A percentile compares a stretch with the other conserved stretches of the same genome.
phyloP scores from a whole-genome alignment of 1,140 invertebrate species.

The Drosophila kurseongensis region DNA sequence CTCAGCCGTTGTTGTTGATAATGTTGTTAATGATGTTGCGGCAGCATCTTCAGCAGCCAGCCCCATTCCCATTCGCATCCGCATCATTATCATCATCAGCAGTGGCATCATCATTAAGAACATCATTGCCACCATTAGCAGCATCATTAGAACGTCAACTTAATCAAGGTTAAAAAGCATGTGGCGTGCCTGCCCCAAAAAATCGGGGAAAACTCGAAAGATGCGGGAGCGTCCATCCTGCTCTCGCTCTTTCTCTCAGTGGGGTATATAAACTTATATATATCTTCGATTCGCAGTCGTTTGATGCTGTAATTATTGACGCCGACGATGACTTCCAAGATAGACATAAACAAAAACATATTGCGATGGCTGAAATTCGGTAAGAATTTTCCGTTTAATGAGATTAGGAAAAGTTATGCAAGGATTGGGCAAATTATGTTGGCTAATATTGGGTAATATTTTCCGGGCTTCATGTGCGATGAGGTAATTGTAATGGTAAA shows the following conservation, averaged over 20 bases:
- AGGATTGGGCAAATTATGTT: constrained; percentile 45
- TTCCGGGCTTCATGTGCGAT: neutral
- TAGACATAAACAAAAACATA: constrained; percentile 39
- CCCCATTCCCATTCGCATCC: constrained; percentile 15
- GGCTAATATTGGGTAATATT: constrained; percentile 39
- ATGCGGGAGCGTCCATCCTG: constrained; percentile 16
- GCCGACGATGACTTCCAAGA: constrained; percentile 13
- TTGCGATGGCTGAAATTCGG: constrained; percentile 28
- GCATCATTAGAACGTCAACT: constrained; percentile 79
- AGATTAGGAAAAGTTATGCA: constrained; percentile 60
- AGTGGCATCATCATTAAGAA: constrained; percentile 40
- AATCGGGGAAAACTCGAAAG: constrained; percentile 16
- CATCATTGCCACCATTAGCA: constrained; percentile 66
- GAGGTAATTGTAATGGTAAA: constrained; percentile 7
- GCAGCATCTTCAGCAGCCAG: constrained; percentile 37
- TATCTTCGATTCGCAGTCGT: constrained; percentile 17
- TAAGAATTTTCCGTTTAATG: constrained; percentile 38
- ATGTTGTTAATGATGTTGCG: constrained; percentile 75
- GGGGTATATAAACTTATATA: constrained; percentile 21
- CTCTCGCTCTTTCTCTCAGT: neutral
- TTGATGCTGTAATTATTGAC: constrained; percentile 60
- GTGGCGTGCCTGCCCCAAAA: constrained; percentile 50
- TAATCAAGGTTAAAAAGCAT: constrained; percentile 80
- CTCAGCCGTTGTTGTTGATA: constrained; percentile 21
- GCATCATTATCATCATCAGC: constrained; percentile 19